A percentile compares a stretch with the other conserved stretches of the same genome.
Evolutionary conservation across 2,113 vertebrate species (phyloP).

Genomic region (Myrmecobius fasciatus): DNA sequence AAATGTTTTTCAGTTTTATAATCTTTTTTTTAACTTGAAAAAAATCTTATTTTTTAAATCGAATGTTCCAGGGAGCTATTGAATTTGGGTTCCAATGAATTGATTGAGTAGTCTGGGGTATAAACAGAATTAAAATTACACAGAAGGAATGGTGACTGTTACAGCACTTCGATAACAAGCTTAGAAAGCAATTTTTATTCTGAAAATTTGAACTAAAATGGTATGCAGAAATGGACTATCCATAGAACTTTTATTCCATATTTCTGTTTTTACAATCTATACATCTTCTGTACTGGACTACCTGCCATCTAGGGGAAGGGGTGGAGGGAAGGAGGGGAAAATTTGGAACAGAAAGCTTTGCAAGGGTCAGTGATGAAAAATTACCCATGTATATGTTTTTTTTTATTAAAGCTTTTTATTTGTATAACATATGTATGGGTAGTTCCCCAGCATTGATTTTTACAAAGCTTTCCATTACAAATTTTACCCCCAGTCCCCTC

Average conservation of each 20-base stretch:
- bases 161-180: conserved; percentile 26
- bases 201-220: conserved; percentile 55
- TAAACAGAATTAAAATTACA: conserved; percentile 42
- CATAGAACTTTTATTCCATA: conserved; percentile 47
- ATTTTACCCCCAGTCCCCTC: too few relatives aligned
- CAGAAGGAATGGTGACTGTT: background rate
- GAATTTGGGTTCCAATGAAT: conserved; percentile 4
- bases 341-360: too few relatives aligned
- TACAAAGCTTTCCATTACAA: too few relatives aligned
- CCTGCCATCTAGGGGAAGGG: too few relatives aligned
- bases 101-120: conserved; percentile 46
- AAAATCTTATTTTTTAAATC: too few relatives aligned
- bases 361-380: too few relatives aligned
- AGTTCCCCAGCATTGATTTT: too few relatives aligned
- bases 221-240: conserved; percentile 33
- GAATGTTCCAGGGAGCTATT: background rate
- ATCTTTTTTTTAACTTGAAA: conserved; percentile 41
- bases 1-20: conserved; percentile 24
- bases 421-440: too few relatives aligned
- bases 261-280: conserved; percentile 45
- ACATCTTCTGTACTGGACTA: too few relatives aligned
- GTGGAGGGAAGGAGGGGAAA: too few relatives aligned
- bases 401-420: too few relatives aligned
- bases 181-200: conserved; percentile 13
- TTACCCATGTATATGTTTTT: too few relatives aligned